Evolutionary conservation across 2,113 vertebrate genomes (phyloP), one percentile per base, ranked within the genome.

Genomic region (Rafetus swinhoei): DNA sequence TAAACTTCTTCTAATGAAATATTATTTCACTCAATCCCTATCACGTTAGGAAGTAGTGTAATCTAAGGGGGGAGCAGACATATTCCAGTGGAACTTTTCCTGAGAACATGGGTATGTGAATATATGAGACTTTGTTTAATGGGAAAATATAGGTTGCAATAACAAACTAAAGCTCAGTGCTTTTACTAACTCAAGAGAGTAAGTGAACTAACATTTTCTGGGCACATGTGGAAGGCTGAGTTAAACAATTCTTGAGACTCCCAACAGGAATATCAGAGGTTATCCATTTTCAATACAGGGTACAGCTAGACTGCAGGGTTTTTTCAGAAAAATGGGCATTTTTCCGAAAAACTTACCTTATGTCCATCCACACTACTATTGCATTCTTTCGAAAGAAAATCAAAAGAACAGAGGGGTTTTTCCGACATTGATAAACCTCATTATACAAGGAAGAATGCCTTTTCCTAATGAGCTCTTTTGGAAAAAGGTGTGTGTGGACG

Each of bases 1-100:
- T 94, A 96, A 97, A 97, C 92, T 96, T 97, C 97, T 96, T 79
- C 94, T 96, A 95, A 93, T 88, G 95, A 94, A 97, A 97, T 95
- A 95, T 95, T 95, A 92, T 95, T 97, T 97, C 95, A 97, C 85
- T 97, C 95, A 95, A 97, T 94, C 96, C 95, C 95, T 95, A 93
- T 97, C 92, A 94, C 89, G 25, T 55, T 94, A 93, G 69, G 81
- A 97, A 95, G 91, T 95, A 95, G 95, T 97, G 91, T 96, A 97
- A 97, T 97, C 94, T 93, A 95, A 97, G 95, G 90, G 94, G 91
- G 85, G 81, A 85, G 91, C 93, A 84, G 54, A 95, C 79, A 90
- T 94, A 79, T 96, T 87, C 88, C 86, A 53, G 79, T 77, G 83
- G 95, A 96, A 95, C 90, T 84, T 95, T 95, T 95, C 84, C 86